phyloP scores from a whole-genome alignment of 2,888 invertebrate species.

The Volucella bombylans region DNA sequence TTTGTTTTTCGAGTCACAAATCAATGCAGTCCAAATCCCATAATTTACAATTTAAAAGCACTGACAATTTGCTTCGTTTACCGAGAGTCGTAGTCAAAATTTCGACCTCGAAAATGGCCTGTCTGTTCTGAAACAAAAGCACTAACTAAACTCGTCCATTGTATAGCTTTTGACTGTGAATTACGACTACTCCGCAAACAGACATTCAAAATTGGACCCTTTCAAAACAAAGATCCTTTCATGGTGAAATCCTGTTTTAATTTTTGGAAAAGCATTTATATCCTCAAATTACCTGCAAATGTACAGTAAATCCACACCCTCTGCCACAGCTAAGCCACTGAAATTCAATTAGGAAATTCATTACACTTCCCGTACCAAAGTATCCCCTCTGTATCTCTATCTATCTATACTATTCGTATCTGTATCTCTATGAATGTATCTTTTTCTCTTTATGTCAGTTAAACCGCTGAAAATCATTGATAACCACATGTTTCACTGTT shows the following conservation, averaged over 20 bases:
- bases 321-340: constrained; percentile 33
- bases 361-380: constrained; percentile 5
- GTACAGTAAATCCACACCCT: constrained; percentile 2
- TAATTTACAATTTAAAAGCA: no score
- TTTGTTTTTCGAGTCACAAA: no score
- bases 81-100: no score
- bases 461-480: constrained; percentile 45
- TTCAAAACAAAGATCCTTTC: not conserved
- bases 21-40: no score
- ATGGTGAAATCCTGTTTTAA: constrained; percentile 17
- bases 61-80: no score
- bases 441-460: not conserved
- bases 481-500: constrained; percentile 32
- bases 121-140: no score
- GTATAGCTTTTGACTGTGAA: no score
- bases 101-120: no score
- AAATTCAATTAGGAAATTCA: constrained; percentile 68
- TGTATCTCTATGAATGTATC: no score
- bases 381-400: not conserved
- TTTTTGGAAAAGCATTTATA: constrained; percentile 34
- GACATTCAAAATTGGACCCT: no score
- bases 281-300: constrained; percentile 46
- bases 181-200: no score
- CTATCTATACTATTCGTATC: not conserved
- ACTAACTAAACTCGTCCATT: no score